A percentile compares a stretch with the other conserved stretches of the same genome.
Conservation (phyloP, 2,113 vertebrate genomes). For the Aldabrachelys gigantea region DNA sequence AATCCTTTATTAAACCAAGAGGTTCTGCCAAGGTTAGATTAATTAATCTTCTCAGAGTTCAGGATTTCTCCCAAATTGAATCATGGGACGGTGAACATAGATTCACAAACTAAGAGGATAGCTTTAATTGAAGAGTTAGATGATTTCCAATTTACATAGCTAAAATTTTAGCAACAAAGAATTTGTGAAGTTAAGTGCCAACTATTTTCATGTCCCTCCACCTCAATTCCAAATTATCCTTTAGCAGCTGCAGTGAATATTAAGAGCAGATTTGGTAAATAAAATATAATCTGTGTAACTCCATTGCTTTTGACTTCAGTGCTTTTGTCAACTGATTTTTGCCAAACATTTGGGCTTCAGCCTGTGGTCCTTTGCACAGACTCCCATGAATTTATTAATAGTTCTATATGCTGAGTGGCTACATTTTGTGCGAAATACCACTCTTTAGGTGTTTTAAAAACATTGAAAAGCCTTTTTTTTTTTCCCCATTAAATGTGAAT, state of each 20-base stretch:
- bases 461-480: not conserved
- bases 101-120: not conserved
- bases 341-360: not conserved
- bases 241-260: not conserved
- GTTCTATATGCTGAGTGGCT: not conserved
- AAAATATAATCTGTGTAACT: not conserved
- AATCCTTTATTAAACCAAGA: not conserved
- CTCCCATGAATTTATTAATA: not conserved
- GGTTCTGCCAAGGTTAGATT: not conserved
- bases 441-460: not conserved
- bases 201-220: not conserved
- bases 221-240: not conserved
- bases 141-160: not conserved
- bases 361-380: not conserved
- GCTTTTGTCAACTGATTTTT: not conserved
- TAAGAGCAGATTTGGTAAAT: not conserved
- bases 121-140: not conserved
- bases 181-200: not conserved
- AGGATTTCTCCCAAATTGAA: not conserved
- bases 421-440: not conserved
- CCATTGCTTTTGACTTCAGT: not conserved
- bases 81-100: not conserved
- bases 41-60: not conserved
- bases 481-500: too few relatives aligned
- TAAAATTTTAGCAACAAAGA: not conserved